Base-by-base conservation (phyloP, 2,113 vertebrate species). In the Channa argus region DNA sequence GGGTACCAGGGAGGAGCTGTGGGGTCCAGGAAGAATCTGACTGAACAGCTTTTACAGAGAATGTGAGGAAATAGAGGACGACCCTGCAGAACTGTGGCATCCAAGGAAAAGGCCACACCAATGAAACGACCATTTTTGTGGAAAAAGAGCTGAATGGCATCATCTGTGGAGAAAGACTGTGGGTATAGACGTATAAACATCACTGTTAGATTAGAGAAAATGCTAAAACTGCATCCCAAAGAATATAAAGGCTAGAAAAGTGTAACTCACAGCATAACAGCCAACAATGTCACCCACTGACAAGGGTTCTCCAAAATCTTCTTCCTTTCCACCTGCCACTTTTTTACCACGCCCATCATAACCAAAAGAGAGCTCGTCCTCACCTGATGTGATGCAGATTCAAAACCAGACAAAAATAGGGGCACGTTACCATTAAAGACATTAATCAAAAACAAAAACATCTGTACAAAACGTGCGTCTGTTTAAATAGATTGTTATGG, bases 281-380 rank as follows among this genome's bases (percentile, higher is more conserved):
- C 96, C 95, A 67, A 98, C 92, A 75, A 97, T 94, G 79, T 98
- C 96, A 12, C 92, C 94, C 66, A 95, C 96, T 38, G 91, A 94
- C 58, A 96, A 94, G 6, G 89, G 77, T 80, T 96, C 95, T 37
- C 95, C 96, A 86, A 95, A 98, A 6, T 92, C 90, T 63, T 96
- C 95, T 71, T 94, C 94, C 2, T 90, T 91, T 67, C 94, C 93
- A n/a, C 77, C 91, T 5, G 94, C 93, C 58, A 95, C 94, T 83
- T 95, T 96, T 74, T 92, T 93, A 61, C 95, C 94, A 9, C 89
- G 71, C 2, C 93, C 87, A 79, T 97, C 96, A 46, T 95, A 98
- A 65, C 94, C 94, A 46, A 94, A 98, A 4, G 96, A 98, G 34
- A 95, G 88, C 63, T 94, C 94, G 56, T 95, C 95, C 73, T 97